These are phyloP conservation scores for Aplysina aerophoba DNA, from an alignment of 37 sponge, comb jelly and placozoan species.

Conservation along the genomic window DNA sequence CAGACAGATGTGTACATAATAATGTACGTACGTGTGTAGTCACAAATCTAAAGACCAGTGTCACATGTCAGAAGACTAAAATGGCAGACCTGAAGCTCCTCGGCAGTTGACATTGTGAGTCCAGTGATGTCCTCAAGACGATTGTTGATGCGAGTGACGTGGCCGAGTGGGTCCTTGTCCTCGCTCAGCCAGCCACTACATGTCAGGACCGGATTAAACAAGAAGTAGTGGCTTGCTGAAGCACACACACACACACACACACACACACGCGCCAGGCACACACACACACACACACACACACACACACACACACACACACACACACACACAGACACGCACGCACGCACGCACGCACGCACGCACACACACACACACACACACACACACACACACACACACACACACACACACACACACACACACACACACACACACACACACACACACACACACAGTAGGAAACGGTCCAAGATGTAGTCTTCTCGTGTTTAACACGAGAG, in stretches of 20 bases:
- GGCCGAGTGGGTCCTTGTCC: slow-evolving; percentile 56
- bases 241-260: slow-evolving; percentile 27
- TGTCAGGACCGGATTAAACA: too few relatives aligned
- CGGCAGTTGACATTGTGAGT: slow-evolving; percentile 85
- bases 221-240: too few relatives aligned
- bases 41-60: too few relatives aligned
- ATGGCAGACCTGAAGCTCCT: slow-evolving; percentile 66
- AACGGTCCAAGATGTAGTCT: too few relatives aligned
- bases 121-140: slow-evolving; percentile 89
- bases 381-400: background rate
- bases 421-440: slow-evolving; percentile 10
- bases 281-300: slow-evolving; percentile 27
- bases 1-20: too few relatives aligned
- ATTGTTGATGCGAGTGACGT: slow-evolving; percentile 52
- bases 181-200: slow-evolving; percentile 54
- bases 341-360: background rate
- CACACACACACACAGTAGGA: background rate
- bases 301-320: slow-evolving; percentile 19
- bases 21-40: too few relatives aligned
- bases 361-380: background rate
- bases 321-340: too few relatives aligned
- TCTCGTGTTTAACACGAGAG: too few relatives aligned
- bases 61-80: too few relatives aligned
- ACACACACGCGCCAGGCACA: too few relatives aligned
- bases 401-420: slow-evolving; percentile 8